Evolutionary conservation across 2,113 vertebrate species (phyloP).

Genomic region (Myrmecobius fasciatus): DNA sequence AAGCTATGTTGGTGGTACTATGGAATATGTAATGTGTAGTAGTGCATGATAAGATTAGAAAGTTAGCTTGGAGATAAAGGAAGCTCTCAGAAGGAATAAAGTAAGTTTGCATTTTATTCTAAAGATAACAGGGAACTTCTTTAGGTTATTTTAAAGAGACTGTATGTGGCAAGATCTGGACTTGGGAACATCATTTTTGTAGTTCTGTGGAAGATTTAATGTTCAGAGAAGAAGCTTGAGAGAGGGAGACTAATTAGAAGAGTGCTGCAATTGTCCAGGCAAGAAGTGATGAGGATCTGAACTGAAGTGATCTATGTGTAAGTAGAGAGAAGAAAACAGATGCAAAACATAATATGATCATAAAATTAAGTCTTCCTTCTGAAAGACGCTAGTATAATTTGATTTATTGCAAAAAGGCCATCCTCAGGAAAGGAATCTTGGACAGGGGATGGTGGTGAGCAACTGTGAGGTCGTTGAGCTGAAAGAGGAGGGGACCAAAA

Average conservation of each 20-base stretch:
- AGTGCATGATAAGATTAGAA: not conserved
- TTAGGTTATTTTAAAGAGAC: not conserved
- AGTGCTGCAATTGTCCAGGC: not conserved
- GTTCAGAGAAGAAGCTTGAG: not conserved
- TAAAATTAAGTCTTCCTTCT: not conserved
- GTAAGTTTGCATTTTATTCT: not conserved
- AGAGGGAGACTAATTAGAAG: not conserved
- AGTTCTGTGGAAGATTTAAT: not conserved
- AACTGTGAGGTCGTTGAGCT: not conserved
- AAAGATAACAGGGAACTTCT: not conserved
- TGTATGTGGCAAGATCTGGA: not conserved
- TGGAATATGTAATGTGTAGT: not conserved
- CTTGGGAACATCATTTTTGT: not conserved
- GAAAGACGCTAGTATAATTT: not conserved
- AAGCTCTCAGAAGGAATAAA: not conserved
- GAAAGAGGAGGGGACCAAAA: not conserved
- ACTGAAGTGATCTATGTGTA: not conserved
- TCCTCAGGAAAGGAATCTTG: not conserved
- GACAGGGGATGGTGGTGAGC: not conserved
- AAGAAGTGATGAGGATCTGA: not conserved
- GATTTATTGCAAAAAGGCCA: not conserved
- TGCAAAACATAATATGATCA: not conserved
- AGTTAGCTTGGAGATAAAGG: not conserved
- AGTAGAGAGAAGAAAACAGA: not conserved
- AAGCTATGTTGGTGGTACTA: not conserved